Evolutionary conservation across 2,113 vertebrate genomes (phyloP).

Genomic region (Petrocephalus microphthalmus): DNA sequence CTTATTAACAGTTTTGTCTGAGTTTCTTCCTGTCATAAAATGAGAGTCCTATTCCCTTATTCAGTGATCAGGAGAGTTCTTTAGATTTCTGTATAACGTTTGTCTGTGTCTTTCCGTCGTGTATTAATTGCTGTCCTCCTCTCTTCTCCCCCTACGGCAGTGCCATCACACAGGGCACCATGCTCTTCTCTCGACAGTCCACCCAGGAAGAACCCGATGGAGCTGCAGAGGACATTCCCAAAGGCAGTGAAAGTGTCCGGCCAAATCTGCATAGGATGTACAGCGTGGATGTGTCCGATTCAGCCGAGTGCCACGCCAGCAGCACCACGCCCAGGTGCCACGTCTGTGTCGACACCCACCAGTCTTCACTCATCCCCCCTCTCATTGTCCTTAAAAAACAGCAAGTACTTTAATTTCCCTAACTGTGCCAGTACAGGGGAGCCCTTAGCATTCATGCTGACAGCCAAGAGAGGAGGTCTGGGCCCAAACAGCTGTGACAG

Average conservation of each 20-base stretch:
- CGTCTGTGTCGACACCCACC: constrained; percentile 48
- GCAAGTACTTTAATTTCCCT: background rate
- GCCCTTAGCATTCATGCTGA: background rate
- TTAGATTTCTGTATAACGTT: background rate
- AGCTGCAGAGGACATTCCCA: constrained; percentile 69
- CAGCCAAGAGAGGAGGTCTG: background rate
- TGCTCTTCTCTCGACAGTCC: constrained; percentile 78
- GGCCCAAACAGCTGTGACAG: background rate
- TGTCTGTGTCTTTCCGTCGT: background rate
- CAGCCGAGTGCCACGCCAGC: constrained; percentile 73
- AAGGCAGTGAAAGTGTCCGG: constrained; percentile 73
- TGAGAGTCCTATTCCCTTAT: background rate
- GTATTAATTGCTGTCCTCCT: background rate
- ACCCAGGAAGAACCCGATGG: constrained; percentile 78
- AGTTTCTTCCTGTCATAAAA: constrained; percentile 15
- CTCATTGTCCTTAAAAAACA: background rate
- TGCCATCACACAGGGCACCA: constrained; percentile 80
- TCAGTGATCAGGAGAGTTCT: background rate
- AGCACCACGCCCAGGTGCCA: constrained; percentile 71
- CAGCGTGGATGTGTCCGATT: constrained; percentile 73
- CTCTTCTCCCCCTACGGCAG: constrained; percentile 72
- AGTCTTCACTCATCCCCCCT: background rate
- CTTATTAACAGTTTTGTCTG: background rate
- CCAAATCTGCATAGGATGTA: constrained; percentile 80
- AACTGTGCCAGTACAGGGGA: background rate